Percentiles rank a stretch among this genome's conserved stretches.
Conservation (phyloP, 2,797 vertebrate species). For the Brotula barbata region DNA sequence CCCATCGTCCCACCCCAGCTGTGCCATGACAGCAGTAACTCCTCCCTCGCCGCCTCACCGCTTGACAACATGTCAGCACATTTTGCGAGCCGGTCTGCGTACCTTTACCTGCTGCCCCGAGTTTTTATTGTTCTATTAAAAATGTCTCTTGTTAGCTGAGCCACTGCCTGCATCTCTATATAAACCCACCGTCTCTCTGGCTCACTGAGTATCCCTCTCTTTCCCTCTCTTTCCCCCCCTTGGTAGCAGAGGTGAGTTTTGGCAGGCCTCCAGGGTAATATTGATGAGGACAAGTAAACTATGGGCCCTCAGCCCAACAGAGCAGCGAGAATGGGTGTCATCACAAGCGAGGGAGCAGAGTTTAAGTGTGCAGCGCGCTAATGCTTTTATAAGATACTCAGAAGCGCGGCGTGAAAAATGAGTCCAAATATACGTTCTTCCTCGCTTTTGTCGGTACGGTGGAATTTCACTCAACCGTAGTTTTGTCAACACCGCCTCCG, state of each 20-base stretch:
- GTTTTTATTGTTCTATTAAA: background rate
- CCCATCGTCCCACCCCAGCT: too few species aligned
- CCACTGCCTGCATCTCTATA: background rate
- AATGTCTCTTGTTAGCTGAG: background rate
- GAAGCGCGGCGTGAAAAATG: too few species aligned
- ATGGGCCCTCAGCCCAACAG: slow-evolving; percentile 40
- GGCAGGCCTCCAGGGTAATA: slow-evolving; percentile 57
- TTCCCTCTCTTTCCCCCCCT: background rate
- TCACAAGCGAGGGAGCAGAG: slow-evolving; percentile 36
- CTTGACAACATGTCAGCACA: too few species aligned
- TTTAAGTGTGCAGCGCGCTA: slow-evolving; percentile 45
- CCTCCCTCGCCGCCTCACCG: too few species aligned
- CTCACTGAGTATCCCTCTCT: background rate
- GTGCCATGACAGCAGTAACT: too few species aligned
- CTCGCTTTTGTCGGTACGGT: too few species aligned
- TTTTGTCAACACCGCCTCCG: too few species aligned
- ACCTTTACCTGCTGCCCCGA: background rate
- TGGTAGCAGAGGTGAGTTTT: slow-evolving; percentile 26
- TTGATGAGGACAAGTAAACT: slow-evolving; percentile 64
- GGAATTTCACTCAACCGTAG: too few species aligned
- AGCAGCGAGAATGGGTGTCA: slow-evolving; percentile 52
- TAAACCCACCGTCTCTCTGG: too few species aligned
- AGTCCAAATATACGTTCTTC: too few species aligned
- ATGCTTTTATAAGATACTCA: slow-evolving; percentile 36
- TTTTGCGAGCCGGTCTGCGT: too few species aligned